A percentile compares a stretch with the other conserved stretches of the same genome.
Conservation (phyloP, 2,888 invertebrate species). For the Ariolimax columbianus region DNA sequence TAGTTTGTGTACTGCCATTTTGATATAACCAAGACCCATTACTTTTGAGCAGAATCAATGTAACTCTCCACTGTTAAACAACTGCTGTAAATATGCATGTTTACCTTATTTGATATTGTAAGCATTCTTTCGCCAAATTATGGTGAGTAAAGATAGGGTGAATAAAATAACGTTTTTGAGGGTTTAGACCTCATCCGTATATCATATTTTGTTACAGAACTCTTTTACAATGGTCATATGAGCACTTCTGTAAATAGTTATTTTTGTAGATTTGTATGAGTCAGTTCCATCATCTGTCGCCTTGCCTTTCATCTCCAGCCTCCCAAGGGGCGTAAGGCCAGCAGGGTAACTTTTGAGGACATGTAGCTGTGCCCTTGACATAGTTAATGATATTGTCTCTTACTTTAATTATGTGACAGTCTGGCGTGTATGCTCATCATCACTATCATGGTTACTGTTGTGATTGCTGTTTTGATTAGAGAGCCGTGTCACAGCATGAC, state of each 20-base stretch:
- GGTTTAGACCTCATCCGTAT: too few relatives aligned
- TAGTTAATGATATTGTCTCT: constrained; percentile 9
- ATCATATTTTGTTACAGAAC: too few relatives aligned
- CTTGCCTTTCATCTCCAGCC: constrained; percentile 36
- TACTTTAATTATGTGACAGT: constrained; percentile 23
- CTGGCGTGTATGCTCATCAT: constrained; percentile 36
- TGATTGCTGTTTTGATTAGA: constrained; percentile 27
- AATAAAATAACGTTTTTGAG: too few relatives aligned
- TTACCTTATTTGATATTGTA: too few relatives aligned
- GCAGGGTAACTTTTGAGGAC: constrained; percentile 53
- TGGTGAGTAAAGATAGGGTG: too few relatives aligned
- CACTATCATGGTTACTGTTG: constrained; percentile 33
- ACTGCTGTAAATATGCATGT: too few relatives aligned
- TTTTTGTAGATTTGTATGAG: neutral
- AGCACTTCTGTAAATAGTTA: too few relatives aligned
- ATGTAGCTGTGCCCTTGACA: constrained; percentile 34
- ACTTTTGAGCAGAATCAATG: too few relatives aligned
- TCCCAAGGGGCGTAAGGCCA: constrained; percentile 52
- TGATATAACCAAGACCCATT: too few relatives aligned
- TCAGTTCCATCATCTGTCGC: neutral
- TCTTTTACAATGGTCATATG: neutral
- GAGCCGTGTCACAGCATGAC: constrained; percentile 35
- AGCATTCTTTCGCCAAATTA: too few relatives aligned
- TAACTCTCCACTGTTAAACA: too few relatives aligned
- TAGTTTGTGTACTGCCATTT: too few relatives aligned